Percentiles rank a stretch among this genome's conserved stretches.
phyloP scores from a whole-genome alignment of 2,797 vertebrate genomes.

The Protosalanx chinensis region DNA sequence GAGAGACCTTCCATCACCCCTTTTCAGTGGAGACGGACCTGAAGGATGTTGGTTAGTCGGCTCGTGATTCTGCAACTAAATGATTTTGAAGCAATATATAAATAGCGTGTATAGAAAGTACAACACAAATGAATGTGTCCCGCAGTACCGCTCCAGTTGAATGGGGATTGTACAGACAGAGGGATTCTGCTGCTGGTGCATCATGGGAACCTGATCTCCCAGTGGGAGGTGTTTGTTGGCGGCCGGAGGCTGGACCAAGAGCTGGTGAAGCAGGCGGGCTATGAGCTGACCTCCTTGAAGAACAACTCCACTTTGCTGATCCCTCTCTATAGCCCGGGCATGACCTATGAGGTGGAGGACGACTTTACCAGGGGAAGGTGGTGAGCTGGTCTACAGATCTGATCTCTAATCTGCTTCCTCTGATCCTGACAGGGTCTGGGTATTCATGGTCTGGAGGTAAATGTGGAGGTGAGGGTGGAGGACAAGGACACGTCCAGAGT shows the following conservation, averaged over 20 bases:
- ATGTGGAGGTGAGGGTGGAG: conserved; percentile 54
- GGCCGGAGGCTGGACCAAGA: conserved; percentile 52
- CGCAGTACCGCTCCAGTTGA: conserved; percentile 44
- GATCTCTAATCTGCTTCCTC: not conserved
- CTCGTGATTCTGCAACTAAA: not conserved
- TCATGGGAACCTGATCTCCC: conserved; percentile 52
- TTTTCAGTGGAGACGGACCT: conserved; percentile 24
- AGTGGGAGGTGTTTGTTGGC: conserved; percentile 64
- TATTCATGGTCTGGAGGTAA: conserved; percentile 43
- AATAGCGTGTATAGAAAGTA: too few species aligned
- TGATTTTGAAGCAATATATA: too few species aligned
- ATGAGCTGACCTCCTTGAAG: conserved; percentile 47
- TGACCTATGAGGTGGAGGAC: conserved; percentile 65
- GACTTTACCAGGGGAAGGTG: not conserved
- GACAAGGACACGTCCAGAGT: conserved; percentile 55
- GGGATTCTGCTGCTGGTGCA: conserved; percentile 35
- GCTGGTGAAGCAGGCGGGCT: conserved; percentile 41
- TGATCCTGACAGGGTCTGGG: conserved; percentile 42
- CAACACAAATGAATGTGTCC: too few species aligned
- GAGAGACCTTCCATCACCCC: conserved; percentile 31
- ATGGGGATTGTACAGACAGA: conserved; percentile 28
- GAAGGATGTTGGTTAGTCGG: conserved; percentile 41
- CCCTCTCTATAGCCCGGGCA: conserved; percentile 63
- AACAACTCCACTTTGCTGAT: conserved; percentile 61
- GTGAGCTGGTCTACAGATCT: not conserved